Conservation (phyloP, 1,140 invertebrate species). For the Drosophila arizonae region DNA sequence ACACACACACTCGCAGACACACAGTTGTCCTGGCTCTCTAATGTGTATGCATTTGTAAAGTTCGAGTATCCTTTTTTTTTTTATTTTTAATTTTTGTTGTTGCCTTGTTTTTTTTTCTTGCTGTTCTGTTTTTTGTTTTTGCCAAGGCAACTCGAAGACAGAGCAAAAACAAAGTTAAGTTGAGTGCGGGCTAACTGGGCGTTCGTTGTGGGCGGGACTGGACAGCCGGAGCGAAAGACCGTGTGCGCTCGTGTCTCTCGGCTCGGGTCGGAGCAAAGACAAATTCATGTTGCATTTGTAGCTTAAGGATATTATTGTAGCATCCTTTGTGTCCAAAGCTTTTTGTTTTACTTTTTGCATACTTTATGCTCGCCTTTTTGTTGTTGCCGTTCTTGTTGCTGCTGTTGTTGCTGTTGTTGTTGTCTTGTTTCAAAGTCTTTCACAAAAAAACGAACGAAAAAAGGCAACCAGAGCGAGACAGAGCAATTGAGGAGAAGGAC, state of each 20-base stretch:
- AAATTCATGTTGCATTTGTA: slow-evolving; percentile 80
- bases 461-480: slow-evolving; percentile 11
- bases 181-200: slow-evolving; percentile 35
- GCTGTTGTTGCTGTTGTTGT: slow-evolving; percentile 20
- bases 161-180: slow-evolving; percentile 49
- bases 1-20: slow-evolving; percentile 26
- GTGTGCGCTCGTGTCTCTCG: slow-evolving; percentile 6
- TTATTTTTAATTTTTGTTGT: slow-evolving; percentile 9
- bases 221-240: slow-evolving; percentile 2
- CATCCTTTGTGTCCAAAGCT: slow-evolving; percentile 66
- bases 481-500: neutral
- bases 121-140: slow-evolving; percentile 19
- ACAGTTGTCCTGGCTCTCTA: slow-evolving; percentile 48
- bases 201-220: slow-evolving; percentile 9
- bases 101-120: slow-evolving; percentile 20
- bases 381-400: slow-evolving; percentile 14
- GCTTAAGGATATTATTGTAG: slow-evolving; percentile 80
- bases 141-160: slow-evolving; percentile 64
- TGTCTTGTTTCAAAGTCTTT: slow-evolving; percentile 63
- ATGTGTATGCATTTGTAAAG: slow-evolving; percentile 79
- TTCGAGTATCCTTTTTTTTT: slow-evolving; percentile 73
- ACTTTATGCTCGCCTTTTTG: slow-evolving; percentile 49
- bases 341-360: slow-evolving; percentile 74
- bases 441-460: slow-evolving; percentile 36
- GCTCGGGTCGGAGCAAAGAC: slow-evolving; percentile 63